phyloP scores from a whole-genome alignment of 2,797 vertebrate species.

The Xenopus petersii region DNA sequence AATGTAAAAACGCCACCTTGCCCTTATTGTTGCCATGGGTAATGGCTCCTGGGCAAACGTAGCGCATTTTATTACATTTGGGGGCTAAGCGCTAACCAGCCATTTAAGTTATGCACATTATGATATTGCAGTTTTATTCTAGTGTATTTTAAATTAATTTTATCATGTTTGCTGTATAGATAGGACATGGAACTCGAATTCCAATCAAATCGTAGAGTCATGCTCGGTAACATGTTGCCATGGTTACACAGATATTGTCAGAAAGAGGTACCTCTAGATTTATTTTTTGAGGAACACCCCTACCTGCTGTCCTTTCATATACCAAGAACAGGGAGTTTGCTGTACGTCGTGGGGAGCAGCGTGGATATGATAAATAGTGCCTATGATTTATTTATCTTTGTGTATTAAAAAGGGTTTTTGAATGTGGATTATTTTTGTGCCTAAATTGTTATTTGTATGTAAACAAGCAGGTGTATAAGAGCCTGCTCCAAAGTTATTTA shows the following conservation, averaged over 20 bases:
- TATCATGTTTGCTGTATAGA: too few relatives aligned
- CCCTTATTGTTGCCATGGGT: too few relatives aligned
- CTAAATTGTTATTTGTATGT: slow-evolving; percentile 80
- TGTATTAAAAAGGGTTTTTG: slow-evolving; percentile 67
- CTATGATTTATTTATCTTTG: slow-evolving; percentile 91
- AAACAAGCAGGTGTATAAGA: slow-evolving; percentile 68
- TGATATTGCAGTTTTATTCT: too few relatives aligned
- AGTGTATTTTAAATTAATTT: too few relatives aligned
- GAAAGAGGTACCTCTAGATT: slow-evolving; percentile 17
- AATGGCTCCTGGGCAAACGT: too few relatives aligned
- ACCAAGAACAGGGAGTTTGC: slow-evolving; percentile 62
- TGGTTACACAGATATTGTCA: neutral
- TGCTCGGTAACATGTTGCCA: too few relatives aligned
- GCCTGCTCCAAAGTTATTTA: slow-evolving; percentile 81
- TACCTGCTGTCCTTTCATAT: slow-evolving; percentile 54
- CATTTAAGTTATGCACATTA: too few relatives aligned
- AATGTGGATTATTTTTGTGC: slow-evolving; percentile 83
- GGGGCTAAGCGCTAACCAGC: too few relatives aligned
- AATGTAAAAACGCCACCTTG: too few relatives aligned
- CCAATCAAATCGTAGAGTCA: too few relatives aligned
- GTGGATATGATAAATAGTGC: slow-evolving; percentile 86
- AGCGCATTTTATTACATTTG: too few relatives aligned
- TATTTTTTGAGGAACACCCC: neutral
- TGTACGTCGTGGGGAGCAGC: slow-evolving; percentile 65
- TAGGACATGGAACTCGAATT: too few relatives aligned